Percentiles rank a stretch among this genome's conserved stretches.
Conservation (phyloP, 1,140 invertebrate species). For the Pseudomyrmex sp. region DNA sequence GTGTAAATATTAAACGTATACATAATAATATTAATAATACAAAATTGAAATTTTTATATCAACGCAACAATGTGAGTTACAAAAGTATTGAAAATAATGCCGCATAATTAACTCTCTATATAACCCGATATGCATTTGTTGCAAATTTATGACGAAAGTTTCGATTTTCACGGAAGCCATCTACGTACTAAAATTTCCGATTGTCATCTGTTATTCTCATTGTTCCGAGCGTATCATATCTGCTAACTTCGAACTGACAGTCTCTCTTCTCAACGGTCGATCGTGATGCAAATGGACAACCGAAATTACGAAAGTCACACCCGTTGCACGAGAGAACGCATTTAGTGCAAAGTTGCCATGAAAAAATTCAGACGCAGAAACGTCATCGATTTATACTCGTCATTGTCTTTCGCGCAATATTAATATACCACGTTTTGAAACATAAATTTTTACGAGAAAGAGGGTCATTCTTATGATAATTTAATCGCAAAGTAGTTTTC, state of each 20-base stretch:
- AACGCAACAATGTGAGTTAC: too few species aligned
- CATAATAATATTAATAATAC: background rate
- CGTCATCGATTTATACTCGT: slow-evolving; percentile 27
- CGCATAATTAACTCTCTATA: background rate
- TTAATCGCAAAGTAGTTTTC: slow-evolving; percentile 22
- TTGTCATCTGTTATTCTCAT: slow-evolving; percentile 16
- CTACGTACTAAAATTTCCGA: slow-evolving; percentile 41
- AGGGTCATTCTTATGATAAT: background rate
- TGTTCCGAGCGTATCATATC: slow-evolving; percentile 18
- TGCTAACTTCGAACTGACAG: slow-evolving; percentile 29
- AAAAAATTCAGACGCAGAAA: slow-evolving; percentile 36
- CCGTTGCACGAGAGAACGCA: slow-evolving; percentile 1
- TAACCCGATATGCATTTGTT: background rate
- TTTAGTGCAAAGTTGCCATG: slow-evolving; percentile 10
- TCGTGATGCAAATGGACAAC: slow-evolving; percentile 26
- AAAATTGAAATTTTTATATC: background rate
- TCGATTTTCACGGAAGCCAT: slow-evolving; percentile 29
- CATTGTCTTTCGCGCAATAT: slow-evolving; percentile 35
- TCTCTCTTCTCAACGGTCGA: slow-evolving; percentile 27
- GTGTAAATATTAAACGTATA: background rate
- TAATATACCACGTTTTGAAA: slow-evolving; percentile 25
- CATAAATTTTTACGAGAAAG: slow-evolving; percentile 19
- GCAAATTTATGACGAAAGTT: slow-evolving; percentile 4
- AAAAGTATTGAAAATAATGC: background rate
- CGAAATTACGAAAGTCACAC: slow-evolving; percentile 18